A percentile compares a stretch with the other conserved stretches of the same genome.
These are phyloP conservation scores for Tachuris rubrigastra DNA, from an alignment of 2,113 vertebrate genomes.

Conservation along the genomic window DNA sequence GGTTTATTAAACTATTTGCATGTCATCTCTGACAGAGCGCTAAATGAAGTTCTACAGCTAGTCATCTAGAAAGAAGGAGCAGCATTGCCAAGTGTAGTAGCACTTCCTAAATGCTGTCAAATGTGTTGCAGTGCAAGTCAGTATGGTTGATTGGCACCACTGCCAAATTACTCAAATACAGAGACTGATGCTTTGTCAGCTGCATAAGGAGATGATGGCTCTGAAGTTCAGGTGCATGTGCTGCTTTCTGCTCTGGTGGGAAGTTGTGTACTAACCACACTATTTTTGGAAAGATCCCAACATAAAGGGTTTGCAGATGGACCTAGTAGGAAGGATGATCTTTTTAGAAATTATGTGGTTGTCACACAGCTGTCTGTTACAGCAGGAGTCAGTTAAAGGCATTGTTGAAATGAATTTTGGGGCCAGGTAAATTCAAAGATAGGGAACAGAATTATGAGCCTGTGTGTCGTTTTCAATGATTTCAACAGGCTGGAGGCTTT, in stretches of 20 bases:
- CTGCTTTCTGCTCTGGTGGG: not conserved
- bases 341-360: not conserved
- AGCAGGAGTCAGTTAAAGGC: not conserved
- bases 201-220: not conserved
- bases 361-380: not conserved
- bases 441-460: not conserved
- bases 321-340: not conserved
- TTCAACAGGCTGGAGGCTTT: not conserved
- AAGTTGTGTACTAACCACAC: not conserved
- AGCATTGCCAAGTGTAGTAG: constrained; percentile 4
- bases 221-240: not conserved
- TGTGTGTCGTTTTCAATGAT: not conserved
- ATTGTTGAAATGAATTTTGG: not conserved
- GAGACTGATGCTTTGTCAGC: not conserved
- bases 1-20: not conserved
- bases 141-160: not conserved
- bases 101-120: constrained; percentile 27
- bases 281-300: not conserved
- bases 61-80: not conserved
- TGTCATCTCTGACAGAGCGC: not conserved
- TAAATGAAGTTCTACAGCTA: not conserved
- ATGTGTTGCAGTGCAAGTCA: constrained; percentile 12
- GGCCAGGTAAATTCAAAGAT: not conserved
- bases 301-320: not conserved
- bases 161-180: not conserved